Percentiles rank a stretch among this genome's conserved stretches.
Conservation (phyloP, 2,888 invertebrate species). For the Panopea generosa region DNA sequence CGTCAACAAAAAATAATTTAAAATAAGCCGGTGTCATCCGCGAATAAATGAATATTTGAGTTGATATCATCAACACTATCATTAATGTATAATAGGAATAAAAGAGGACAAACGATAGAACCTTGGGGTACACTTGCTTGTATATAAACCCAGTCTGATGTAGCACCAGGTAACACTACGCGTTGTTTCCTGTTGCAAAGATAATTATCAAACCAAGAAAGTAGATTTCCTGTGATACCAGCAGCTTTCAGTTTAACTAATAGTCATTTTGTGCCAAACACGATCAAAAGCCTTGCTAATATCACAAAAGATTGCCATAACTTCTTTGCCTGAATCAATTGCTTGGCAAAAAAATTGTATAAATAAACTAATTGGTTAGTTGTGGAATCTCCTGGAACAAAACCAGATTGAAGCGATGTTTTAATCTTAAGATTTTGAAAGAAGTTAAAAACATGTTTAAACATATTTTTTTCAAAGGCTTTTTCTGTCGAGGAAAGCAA, state of each 20-base stretch:
- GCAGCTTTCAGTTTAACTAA: background rate
- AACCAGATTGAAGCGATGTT: slow-evolving; percentile 1
- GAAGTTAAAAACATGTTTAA: slow-evolving; percentile 8
- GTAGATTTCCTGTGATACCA: background rate
- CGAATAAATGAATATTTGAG: slow-evolving; percentile 5
- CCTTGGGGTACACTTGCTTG: slow-evolving; percentile 9
- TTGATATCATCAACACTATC: slow-evolving; percentile 4
- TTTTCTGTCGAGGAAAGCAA: background rate
- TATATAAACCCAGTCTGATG: background rate
- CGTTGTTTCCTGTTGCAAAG: slow-evolving; percentile 4
- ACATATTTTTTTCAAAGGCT: background rate
- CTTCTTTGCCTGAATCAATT: no score
- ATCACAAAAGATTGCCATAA: slow-evolving; percentile 4
- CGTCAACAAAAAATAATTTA: background rate
- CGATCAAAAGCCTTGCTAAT: slow-evolving; percentile 14
- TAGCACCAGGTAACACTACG: background rate
- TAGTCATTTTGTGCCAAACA: slow-evolving; percentile 7
- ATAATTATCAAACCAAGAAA: background rate
- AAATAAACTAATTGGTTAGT: no score
- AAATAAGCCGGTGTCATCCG: background rate
- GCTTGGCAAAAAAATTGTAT: no score
- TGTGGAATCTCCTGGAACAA: background rate
- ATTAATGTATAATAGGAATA: background rate
- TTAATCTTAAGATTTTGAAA: background rate
- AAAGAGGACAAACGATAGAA: slow-evolving; percentile 2